phyloP scores from a whole-genome alignment of 2,797 vertebrate genomes.

The Hylomyscus alleni region DNA sequence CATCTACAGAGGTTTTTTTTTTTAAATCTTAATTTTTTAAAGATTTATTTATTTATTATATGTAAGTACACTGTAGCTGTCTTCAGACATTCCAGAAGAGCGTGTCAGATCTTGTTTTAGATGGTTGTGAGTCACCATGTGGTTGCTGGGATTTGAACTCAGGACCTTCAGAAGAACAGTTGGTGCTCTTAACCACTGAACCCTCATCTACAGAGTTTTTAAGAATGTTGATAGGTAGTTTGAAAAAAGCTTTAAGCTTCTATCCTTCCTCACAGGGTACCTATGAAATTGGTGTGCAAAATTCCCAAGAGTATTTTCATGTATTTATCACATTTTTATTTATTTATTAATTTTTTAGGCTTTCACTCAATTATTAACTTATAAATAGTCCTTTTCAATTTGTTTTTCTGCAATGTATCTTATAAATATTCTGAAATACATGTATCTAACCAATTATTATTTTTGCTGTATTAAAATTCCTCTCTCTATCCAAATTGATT shows the following conservation, averaged over 20 bases:
- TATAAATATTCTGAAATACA: conserved; percentile 21
- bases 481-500: not conserved
- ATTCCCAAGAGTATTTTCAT: not conserved
- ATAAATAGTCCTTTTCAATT: not conserved
- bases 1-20: not conserved
- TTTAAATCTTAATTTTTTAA: too few species aligned
- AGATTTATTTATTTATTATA: too few species aligned
- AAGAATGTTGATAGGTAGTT: not conserved
- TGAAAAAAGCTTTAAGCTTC: not conserved
- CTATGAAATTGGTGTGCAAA: not conserved
- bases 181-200: too few species aligned
- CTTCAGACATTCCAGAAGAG: too few species aligned
- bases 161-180: too few species aligned
- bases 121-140: too few species aligned
- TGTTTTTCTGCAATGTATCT: not conserved
- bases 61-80: too few species aligned
- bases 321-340: not conserved
- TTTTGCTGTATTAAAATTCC: not conserved
- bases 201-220: not conserved
- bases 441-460: conserved; percentile 15
- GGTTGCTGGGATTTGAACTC: too few species aligned
- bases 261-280: not conserved
- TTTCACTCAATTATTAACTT: not conserved
- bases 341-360: conserved; percentile 21
- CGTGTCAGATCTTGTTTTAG: too few species aligned